Conservation (phyloP, 2,113 vertebrate genomes). For the Cricetomys ansorgei region DNA sequence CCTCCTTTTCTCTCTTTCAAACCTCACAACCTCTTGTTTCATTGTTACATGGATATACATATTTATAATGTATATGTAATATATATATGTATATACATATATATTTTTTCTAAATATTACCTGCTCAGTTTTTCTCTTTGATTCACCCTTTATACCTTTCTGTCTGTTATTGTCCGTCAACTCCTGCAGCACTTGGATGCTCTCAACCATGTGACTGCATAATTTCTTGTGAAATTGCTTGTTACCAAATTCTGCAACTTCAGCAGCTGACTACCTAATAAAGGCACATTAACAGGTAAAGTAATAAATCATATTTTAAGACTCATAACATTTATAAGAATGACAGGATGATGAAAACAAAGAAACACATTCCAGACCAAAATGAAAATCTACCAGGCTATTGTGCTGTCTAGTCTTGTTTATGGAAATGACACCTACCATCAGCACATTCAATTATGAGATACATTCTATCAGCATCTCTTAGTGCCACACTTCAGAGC, state of each 20-base stretch:
- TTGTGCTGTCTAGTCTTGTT: constrained; percentile 74
- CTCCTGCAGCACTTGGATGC: not conserved
- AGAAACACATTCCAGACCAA: constrained; percentile 61
- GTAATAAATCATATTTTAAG: constrained; percentile 80
- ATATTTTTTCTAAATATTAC: not conserved
- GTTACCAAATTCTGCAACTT: constrained; percentile 69
- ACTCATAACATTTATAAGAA: constrained; percentile 51
- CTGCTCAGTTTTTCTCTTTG: not conserved
- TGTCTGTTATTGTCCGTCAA: not conserved
- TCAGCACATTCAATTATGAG: constrained; percentile 65
- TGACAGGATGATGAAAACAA: constrained; percentile 76
- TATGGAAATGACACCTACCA: constrained; percentile 62
- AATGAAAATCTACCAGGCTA: constrained; percentile 51
- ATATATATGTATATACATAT: not conserved
- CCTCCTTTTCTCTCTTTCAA: not conserved
- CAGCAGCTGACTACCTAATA: constrained; percentile 69
- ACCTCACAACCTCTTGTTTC: not conserved
- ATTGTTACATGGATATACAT: not conserved
- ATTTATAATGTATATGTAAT: not conserved
- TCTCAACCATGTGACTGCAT: constrained; percentile 13
- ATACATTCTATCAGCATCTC: constrained; percentile 74
- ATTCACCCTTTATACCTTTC: not conserved
- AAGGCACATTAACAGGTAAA: constrained; percentile 66
- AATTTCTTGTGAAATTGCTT: constrained; percentile 73
- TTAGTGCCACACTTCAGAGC: not conserved